These are phyloP conservation scores for Lophura nycthemera DNA, from an alignment of 2,113 vertebrate genomes.

Conservation along the genomic window DNA sequence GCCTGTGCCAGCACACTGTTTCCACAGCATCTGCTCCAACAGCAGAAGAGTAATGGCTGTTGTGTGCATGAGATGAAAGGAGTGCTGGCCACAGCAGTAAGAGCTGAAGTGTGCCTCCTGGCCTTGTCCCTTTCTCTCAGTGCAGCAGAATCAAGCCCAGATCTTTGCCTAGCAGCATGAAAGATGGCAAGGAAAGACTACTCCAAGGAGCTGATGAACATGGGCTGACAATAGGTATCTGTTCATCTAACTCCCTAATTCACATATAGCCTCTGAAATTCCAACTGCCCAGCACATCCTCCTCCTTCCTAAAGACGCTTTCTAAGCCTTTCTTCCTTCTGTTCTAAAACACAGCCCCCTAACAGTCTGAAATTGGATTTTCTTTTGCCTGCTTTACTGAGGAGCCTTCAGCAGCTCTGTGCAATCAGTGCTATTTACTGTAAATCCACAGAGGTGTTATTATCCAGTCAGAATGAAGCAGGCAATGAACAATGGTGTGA, in stretches of 20 bases:
- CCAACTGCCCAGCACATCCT: not conserved
- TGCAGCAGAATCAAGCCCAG: not conserved
- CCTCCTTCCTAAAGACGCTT: not conserved
- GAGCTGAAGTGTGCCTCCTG: rapidly evolving
- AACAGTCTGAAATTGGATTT: not conserved
- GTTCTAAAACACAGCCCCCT: not conserved
- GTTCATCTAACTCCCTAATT: not conserved
- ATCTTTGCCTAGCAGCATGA: not conserved
- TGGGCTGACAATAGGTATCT: not conserved
- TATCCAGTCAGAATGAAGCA: not conserved
- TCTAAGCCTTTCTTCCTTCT: not conserved
- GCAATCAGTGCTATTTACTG: not conserved
- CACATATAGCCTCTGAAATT: not conserved
- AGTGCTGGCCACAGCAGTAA: not conserved
- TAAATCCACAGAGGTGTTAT: not conserved
- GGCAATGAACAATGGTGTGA: not conserved
- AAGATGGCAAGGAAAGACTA: not conserved
- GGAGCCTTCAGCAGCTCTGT: not conserved
- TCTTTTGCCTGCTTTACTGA: not conserved
- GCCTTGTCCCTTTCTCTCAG: not conserved
- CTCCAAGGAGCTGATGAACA: not conserved
- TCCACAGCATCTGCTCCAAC: not conserved
- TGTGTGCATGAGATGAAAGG: not conserved
- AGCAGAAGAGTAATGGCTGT: not conserved
- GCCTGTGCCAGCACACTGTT: not conserved